Evolutionary conservation across 1,140 invertebrate species (phyloP), one percentile per base, ranked within the genome.

Genomic region (Caenorhabditis remanei): DNA sequence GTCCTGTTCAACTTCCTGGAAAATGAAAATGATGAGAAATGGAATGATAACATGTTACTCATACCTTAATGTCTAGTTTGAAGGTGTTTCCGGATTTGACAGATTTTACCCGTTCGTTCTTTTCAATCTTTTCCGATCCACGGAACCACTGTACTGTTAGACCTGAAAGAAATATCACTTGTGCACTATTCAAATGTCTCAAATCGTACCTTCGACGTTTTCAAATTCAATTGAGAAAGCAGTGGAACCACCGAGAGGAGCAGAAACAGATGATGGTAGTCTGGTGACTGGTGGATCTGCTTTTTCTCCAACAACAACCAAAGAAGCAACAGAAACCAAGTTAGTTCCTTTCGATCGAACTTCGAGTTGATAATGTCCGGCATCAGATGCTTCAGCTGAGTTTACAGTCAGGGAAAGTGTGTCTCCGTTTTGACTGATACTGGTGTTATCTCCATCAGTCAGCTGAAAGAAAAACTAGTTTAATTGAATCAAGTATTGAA

Each of bases 261-360:
- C 94, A 88, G 96, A 97, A 92, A 95, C 94, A 88, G 97, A 98
- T 90, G 95, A 94, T 87, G 97, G 97, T 95, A 97, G 98, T 94
- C 95, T 95, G 93, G 94, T 95, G 94, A 97, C 97, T 32, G 83
- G 67, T 32, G 87, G 87, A 21, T 87, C 87, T 21, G 41, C 83
- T 41, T 24, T 40, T 92, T 92, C 94, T 95, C 95, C 95, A 87
- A 94, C 92, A 82, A 97, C 96, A 91, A 95, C 95, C 85, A 97
- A 94, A 88, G 96, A 95, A 93, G 96, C 97, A 90, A 96, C 96
- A 92, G 96, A 96, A 94, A 96, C 97, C 84, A 96, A 96, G 94
- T 98, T 96, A 87, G 97, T 97, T 84, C 95, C 95, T 93, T 97
- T 96, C 93, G 98, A 98, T 94, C 98, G 98, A 63, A 96, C 96